Evolutionary conservation across 2,113 vertebrate genomes (phyloP).

Genomic region (Mohoua ochrocephala): DNA sequence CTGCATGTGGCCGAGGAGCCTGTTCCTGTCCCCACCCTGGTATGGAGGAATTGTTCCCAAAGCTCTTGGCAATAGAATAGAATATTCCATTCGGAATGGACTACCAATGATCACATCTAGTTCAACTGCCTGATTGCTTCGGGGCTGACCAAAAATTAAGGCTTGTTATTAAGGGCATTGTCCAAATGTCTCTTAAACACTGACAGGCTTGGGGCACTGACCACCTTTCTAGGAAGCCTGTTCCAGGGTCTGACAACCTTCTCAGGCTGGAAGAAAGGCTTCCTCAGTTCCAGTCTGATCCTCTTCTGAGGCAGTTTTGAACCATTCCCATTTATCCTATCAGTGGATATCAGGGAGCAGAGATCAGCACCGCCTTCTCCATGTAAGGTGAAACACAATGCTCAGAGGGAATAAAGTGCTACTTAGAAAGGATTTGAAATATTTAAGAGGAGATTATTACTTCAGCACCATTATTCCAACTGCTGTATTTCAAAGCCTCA

Average conservation of each 20-base stretch:
- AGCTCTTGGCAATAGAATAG: background rate
- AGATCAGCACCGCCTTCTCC: background rate
- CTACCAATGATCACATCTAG: background rate
- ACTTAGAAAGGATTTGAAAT: conserved; percentile 7
- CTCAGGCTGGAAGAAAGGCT: background rate
- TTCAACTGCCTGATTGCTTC: background rate
- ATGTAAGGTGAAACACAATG: background rate
- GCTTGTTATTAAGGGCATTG: background rate
- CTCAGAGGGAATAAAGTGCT: background rate
- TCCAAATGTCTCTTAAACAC: background rate
- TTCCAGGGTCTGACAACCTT: background rate
- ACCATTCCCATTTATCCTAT: background rate
- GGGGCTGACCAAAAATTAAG: background rate
- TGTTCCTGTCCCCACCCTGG: background rate
- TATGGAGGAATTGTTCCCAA: background rate
- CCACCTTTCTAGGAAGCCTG: background rate
- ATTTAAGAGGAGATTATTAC: background rate
- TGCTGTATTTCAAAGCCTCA: background rate
- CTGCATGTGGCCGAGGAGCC: fast-evolving
- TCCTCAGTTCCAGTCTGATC: background rate
- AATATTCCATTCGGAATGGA: background rate
- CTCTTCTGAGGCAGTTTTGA: background rate
- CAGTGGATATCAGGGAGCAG: background rate
- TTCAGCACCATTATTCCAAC: background rate
- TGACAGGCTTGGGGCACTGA: background rate